A percentile compares a stretch with the other conserved stretches of the same genome.
Evolutionary conservation across 2,888 invertebrate genomes (phyloP).

Genomic region (Xestobium rufovillosum): DNA sequence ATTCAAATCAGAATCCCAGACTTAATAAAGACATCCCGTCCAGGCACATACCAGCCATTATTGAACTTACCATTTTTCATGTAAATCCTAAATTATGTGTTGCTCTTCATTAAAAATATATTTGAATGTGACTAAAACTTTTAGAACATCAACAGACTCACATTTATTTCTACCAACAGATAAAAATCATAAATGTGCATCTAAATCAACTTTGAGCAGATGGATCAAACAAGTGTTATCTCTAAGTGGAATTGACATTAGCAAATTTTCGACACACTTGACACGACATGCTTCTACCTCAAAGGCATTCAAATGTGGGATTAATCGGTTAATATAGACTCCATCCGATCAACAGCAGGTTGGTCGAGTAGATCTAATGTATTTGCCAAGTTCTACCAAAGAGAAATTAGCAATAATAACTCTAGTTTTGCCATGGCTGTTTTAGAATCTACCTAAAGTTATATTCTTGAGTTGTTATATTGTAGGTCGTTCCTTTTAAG

Average conservation of each 20-base stretch:
- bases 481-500: too few relatives aligned
- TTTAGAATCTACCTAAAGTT: too few relatives aligned
- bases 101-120: constrained; percentile 12
- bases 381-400: too few relatives aligned
- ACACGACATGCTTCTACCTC: constrained; percentile 27
- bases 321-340: constrained; percentile 20
- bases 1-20: constrained; percentile 16
- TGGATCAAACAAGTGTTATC: constrained; percentile 23
- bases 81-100: constrained; percentile 6
- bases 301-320: constrained; percentile 20
- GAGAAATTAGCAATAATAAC: too few relatives aligned
- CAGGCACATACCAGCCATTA: constrained; percentile 1
- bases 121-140: constrained; percentile 12
- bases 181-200: constrained; percentile 19
- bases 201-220: constrained; percentile 20
- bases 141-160: constrained; percentile 6
- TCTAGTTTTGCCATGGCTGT: too few relatives aligned
- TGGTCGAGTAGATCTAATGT: too few relatives aligned
- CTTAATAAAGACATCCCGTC: constrained; percentile 16
- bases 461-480: too few relatives aligned
- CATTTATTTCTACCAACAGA: constrained; percentile 17
- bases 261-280: constrained; percentile 21
- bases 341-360: constrained; percentile 21
- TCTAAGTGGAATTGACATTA: constrained; percentile 21
- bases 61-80: constrained; percentile 9